Evolutionary conservation across 2,888 invertebrate species (phyloP), one percentile per base, ranked within the genome.

Genomic region (Terebella lapidaria): DNA sequence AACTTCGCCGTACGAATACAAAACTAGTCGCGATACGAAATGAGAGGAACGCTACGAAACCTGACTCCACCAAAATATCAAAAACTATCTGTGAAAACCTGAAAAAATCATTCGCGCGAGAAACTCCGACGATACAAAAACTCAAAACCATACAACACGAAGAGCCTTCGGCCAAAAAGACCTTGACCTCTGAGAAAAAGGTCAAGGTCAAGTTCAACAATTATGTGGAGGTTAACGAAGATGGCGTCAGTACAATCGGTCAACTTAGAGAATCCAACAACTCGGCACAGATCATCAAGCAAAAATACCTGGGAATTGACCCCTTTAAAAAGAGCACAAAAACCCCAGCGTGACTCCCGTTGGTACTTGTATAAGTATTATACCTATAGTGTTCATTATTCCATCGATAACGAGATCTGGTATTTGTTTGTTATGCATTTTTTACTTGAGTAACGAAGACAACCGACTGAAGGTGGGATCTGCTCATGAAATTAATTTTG

Each of bases 161-260:
- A n/a, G 42, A 35, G 10, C 10, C 10, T n/a, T 35, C 42, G 42
- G 5, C 53, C 4, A 10, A 10, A 24, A 25, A 24, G 10, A 5
- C 5, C 20, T 24, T 24, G 5, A 49, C 49, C 5, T 20, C 49
- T 18, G 18, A 15, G 15, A 5, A 10, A 22, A 53, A 27, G 26
- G n/a, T n/a, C n/a, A 22, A 27, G 27, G 53, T 53, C 18, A 53
- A 53, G 22, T 53, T 53, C 27, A 53, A 53, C 26, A 53, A 22
- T 27, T 53, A 25, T 53, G 53, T 53, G 10, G 26, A 24, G 4
- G 53, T 53, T 22, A 24, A 27, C 22, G 25, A 26, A 10, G 53
- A 26, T 53, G 53, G 26, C 15, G 18, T 53, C 4, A 53, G 26
- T 26, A 53, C 53, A 10, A 25, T 25, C 18, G 53, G 22, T 10